Evolutionary conservation across 2,888 invertebrate genomes (phyloP).

Genomic region (Protodeltote pygarga): DNA sequence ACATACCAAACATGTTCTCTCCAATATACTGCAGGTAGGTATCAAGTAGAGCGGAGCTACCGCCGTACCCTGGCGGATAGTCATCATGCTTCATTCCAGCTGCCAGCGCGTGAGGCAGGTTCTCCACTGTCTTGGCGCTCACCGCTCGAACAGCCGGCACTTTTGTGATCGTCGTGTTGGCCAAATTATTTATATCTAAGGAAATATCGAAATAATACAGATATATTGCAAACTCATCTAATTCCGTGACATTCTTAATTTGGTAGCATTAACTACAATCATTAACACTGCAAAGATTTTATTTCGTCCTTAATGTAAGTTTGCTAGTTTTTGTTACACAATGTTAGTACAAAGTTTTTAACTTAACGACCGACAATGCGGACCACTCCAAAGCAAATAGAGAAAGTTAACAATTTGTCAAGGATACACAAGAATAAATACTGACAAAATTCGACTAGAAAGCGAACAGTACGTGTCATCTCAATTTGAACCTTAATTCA

Average conservation of each 20-base stretch:
- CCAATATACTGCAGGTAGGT: constrained; percentile 96
- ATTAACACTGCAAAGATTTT: too few species aligned
- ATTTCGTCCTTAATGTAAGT: too few species aligned
- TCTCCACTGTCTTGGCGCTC: constrained; percentile 89
- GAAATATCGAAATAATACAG: not conserved
- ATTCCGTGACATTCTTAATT: too few species aligned
- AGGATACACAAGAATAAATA: not conserved
- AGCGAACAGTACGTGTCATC: not conserved
- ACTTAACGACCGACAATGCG: too few species aligned
- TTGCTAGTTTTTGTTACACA: too few species aligned
- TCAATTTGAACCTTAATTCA: not conserved
- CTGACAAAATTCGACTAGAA: not conserved
- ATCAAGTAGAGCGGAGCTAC: constrained; percentile 93
- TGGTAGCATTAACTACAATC: too few species aligned
- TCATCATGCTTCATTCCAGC: constrained; percentile 89
- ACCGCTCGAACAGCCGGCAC: constrained; percentile 89
- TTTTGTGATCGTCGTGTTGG: constrained; percentile 89
- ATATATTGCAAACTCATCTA: too few species aligned
- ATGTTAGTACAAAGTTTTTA: too few species aligned
- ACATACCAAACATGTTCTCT: constrained; percentile 91
- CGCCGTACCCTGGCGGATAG: constrained; percentile 90
- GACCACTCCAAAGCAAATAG: too few species aligned
- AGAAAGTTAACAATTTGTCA: too few species aligned
- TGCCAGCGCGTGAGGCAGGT: constrained; percentile 87
- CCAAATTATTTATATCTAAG: constrained; percentile 84